Evolutionary conservation across 2,888 invertebrate species (phyloP), one percentile per base, ranked within the genome.

Genomic region (Cephonodes hylas): DNA sequence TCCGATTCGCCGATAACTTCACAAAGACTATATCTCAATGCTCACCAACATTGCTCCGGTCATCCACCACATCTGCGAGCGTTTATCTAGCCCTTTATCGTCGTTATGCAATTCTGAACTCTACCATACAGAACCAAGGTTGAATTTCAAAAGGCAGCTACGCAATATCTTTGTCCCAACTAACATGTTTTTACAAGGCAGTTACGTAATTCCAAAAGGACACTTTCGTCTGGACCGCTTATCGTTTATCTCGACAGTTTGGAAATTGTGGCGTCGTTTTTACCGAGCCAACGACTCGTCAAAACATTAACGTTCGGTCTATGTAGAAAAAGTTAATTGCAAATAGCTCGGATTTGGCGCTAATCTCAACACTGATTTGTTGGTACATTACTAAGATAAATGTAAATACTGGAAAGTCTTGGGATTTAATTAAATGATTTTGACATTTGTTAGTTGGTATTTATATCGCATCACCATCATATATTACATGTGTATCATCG

Each of bases 111-210:
- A 66, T 66, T 53, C 1, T 25, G 59, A 22, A 53, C 64, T 59
- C 66, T 66, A 42, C 2, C 0, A 5, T 6, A 18, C 0, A 1
- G 0, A 0, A 0, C 3, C 66, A 72, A 58, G 60, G 42, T 63
- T 13, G 7, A 23, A 6, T 3, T 18, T 58, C 5, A n/a, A 4
- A 38, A 2, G 23, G 8, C 66, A 60, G 66, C 25, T n/a, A 38
- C 13, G 3, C n/a, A 38, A 56, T 53, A 66, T 58, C 64, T 62
- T 64, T 72, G 65, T 66, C 63, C 64, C 65, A 76, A 25, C 74
- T 74, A 70, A 74, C 71, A 71, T 74, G 73, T 71, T 74, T 74
- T 74, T 74, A 74, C 75, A 71, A 65, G 71, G 53, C 76, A 74
- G 76, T 74, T 74, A 74, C 64, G 63, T 64, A 63, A 68, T 64